Conservation (phyloP, 2,113 vertebrate species). For the Saccopteryx bilineata region DNA sequence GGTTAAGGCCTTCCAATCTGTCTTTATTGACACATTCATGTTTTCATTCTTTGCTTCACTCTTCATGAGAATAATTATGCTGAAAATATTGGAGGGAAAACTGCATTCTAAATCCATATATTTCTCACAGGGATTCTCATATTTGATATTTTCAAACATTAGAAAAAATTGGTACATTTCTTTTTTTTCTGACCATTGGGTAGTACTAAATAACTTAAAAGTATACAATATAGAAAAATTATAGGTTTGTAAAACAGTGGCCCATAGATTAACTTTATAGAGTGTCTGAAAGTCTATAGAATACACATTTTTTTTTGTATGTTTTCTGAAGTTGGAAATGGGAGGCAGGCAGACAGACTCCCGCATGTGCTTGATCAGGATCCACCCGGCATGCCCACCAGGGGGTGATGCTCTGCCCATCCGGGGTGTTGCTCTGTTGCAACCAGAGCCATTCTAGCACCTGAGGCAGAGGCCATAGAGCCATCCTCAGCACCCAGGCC, state of each 20-base stretch:
- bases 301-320: too few species aligned
- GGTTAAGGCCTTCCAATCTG: background rate
- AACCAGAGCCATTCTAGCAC: too few species aligned
- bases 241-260: background rate
- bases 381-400: too few species aligned
- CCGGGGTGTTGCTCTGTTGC: too few species aligned
- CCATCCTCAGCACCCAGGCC: too few species aligned
- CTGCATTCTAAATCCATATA: background rate
- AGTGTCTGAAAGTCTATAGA: background rate
- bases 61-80: background rate
- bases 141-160: conserved; percentile 22
- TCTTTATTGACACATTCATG: background rate
- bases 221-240: background rate
- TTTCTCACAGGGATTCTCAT: conserved; percentile 27
- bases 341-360: too few species aligned
- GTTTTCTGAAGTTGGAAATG: too few species aligned
- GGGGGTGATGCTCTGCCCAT: too few species aligned
- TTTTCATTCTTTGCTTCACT: background rate
- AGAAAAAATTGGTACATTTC: background rate
- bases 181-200: background rate
- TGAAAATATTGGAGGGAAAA: background rate
- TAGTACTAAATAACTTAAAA: background rate
- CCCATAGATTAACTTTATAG: background rate
- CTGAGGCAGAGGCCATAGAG: too few species aligned
- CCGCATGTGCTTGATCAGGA: too few species aligned